Evolutionary conservation across 2,888 invertebrate genomes (phyloP), one percentile per base, ranked within the genome.

Genomic region (Craniophora ligustri): DNA sequence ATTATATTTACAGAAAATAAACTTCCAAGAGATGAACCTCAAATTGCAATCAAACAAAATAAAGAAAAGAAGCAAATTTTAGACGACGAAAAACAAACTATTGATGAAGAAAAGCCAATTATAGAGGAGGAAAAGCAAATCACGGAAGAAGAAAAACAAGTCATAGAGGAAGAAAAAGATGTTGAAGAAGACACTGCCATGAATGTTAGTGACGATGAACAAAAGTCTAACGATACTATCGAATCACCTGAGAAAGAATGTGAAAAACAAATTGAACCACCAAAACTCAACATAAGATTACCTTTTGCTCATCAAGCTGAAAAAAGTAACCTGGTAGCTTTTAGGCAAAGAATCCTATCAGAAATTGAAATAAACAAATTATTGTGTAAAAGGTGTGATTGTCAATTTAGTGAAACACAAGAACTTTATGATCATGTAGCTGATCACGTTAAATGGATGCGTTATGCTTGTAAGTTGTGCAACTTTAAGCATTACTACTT

Each of bases 381-480:
- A 0, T 75, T 84, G 6, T 95, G 95, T 76, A 89, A 93, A 64
- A 89, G 91, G 42, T 95, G 95, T 75, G 88, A 93, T 31, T 77
- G 76, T 10, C 91, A 86, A 64, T 94, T 93, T 73, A 78, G 86
- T 1, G 91, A 93, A 19, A 77, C 93, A 11, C 87, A 91, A 41
- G 94, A 94, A 65, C 79, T 96, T 5, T 89, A 95, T 16, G 85
- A 88, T 38, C 96, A 96, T 72, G 95, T 95, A 86, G 95, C 96
- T 0, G 75, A 75, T 3, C 96, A 97, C 79, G 94, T 96, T 55
- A 95, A 95, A 56, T 96, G 96, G 95, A 94, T 95, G 74, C 94
- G 96, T 19, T 97, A 95, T 79, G 95, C 96, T 49, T 97, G 97
- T 79, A 96, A 95, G 75, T 85, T 96, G 13, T 97, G 97, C 84